A percentile compares a stretch with the other conserved stretches of the same genome.
These are phyloP conservation scores for Heteromurus nitidus DNA, from an alignment of 2,888 invertebrate genomes.

Conservation along the genomic window DNA sequence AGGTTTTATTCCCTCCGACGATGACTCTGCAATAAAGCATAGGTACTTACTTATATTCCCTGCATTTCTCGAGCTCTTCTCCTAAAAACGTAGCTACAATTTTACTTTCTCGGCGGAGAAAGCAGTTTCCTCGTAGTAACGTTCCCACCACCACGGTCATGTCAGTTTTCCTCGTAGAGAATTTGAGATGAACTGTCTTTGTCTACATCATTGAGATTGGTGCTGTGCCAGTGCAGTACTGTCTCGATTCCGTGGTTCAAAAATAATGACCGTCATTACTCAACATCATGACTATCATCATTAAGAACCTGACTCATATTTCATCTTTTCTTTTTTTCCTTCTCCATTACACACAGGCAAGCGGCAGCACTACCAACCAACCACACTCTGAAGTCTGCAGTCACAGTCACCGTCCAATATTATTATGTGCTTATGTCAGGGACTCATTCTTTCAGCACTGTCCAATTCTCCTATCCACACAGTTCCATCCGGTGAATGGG, in stretches of 20 bases:
- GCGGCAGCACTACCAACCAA: no score
- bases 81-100: no score
- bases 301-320: slow-evolving; percentile 65
- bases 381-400: not conserved
- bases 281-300: slow-evolving; percentile 67
- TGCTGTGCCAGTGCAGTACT: slow-evolving; percentile 25
- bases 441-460: slow-evolving; percentile 33
- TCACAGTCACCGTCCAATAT: slow-evolving; percentile 29
- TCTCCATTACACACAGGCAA: slow-evolving; percentile 8
- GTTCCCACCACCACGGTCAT: not conserved
- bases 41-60: no score
- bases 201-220: slow-evolving; percentile 40
- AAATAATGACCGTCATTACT: slow-evolving; percentile 68
- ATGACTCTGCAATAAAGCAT: no score
- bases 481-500: not conserved
- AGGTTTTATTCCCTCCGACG: no score
- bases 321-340: slow-evolving; percentile 60
- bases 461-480: not conserved
- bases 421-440: slow-evolving; percentile 44
- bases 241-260: slow-evolving; percentile 57
- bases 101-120: no score
- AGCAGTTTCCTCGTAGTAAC: no score
- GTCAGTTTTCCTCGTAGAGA: slow-evolving; percentile 49
- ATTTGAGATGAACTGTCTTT: slow-evolving; percentile 39
- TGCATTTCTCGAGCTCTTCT: no score